Evolutionary conservation across 2,797 vertebrate species (phyloP).

Genomic region (Buceros bicornis): DNA sequence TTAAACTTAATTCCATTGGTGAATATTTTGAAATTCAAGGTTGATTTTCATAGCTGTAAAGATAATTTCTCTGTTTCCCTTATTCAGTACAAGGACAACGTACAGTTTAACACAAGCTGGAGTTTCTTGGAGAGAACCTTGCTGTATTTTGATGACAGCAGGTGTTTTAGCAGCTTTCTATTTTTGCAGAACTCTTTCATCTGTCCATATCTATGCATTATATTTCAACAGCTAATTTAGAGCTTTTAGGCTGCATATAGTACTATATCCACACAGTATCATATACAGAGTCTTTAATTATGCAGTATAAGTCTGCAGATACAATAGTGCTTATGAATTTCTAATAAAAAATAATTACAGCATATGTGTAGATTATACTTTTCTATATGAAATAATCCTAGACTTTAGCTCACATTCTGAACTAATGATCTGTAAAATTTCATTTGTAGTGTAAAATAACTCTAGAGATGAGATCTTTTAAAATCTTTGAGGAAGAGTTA

Average conservation of each 20-base stretch:
- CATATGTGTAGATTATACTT: background rate
- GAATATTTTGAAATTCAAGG: background rate
- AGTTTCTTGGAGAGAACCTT: background rate
- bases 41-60: background rate
- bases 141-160: background rate
- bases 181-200: background rate
- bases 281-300: slow-evolving; percentile 23
- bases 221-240: slow-evolving; percentile 12
- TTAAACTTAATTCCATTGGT: background rate
- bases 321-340: slow-evolving; percentile 1
- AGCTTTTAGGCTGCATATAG: background rate
- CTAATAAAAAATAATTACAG: slow-evolving; percentile 30
- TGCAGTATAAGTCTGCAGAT: background rate
- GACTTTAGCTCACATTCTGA: slow-evolving; percentile 22
- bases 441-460: slow-evolving; percentile 53
- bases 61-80: background rate
- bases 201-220: background rate
- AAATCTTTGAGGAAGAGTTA: slow-evolving; percentile 15
- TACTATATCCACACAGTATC: background rate
- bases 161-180: slow-evolving; percentile 13
- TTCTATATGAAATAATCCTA: slow-evolving; percentile 13
- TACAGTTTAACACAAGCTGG: background rate
- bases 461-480: background rate
- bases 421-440: slow-evolving; percentile 66
- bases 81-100: background rate